Evolutionary conservation across 2,797 vertebrate species (phyloP).

Genomic region (Dicrostonyx torquatus): DNA sequence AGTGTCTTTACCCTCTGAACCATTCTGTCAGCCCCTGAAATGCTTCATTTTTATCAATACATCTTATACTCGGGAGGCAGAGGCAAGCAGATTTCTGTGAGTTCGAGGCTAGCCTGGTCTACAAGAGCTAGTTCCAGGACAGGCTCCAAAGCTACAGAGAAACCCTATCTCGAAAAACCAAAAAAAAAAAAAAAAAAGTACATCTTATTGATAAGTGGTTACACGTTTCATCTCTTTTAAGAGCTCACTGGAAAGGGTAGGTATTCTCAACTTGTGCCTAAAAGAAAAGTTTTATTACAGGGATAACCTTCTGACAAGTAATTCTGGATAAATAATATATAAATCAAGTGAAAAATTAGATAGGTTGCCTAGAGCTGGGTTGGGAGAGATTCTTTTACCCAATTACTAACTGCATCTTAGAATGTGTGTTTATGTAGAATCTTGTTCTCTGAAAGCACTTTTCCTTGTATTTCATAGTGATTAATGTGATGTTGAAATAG

Average conservation of each 20-base stretch:
- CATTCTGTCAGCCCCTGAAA: neutral
- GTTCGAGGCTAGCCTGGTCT: too few relatives aligned
- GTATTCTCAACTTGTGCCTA: conserved; percentile 23
- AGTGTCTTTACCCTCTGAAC: neutral
- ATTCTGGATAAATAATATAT: conserved; percentile 32
- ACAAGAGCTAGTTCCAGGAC: too few relatives aligned
- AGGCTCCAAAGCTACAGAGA: too few relatives aligned
- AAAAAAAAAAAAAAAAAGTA: too few relatives aligned
- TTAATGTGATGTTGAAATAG: conserved; percentile 31
- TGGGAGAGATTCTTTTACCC: conserved; percentile 14
- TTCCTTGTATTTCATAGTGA: neutral
- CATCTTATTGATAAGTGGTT: conserved; percentile 2
- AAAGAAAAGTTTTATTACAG: conserved; percentile 24
- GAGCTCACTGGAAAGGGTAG: neutral
- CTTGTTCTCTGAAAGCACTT: conserved; percentile 50
- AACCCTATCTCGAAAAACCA: too few relatives aligned
- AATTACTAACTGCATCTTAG: conserved; percentile 25
- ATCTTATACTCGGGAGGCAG: too few relatives aligned
- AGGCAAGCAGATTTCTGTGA: too few relatives aligned
- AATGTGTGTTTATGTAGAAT: conserved; percentile 27
- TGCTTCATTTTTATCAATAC: neutral
- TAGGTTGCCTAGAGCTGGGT: neutral
- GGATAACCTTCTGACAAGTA: conserved; percentile 24
- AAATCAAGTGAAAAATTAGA: conserved; percentile 16
- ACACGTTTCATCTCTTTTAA: conserved; percentile 25